Percentiles rank a stretch among this genome's conserved stretches.
These are phyloP conservation scores for Microcebus griseorufus DNA, from an alignment of 2,113 vertebrate species.

Conservation along the genomic window DNA sequence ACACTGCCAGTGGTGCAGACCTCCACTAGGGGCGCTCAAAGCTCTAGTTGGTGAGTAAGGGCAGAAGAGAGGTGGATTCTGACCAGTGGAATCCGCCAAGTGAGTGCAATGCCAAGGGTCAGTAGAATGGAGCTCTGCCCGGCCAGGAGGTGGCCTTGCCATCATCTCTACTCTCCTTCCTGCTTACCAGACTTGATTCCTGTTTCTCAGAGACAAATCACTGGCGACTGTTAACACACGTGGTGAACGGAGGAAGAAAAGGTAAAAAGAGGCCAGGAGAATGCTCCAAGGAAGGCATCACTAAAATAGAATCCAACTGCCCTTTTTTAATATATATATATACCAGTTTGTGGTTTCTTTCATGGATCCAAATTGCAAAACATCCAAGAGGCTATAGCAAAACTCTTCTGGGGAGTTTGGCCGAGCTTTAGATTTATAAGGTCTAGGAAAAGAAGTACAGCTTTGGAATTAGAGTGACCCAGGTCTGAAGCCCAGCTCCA, in stretches of 20 bases:
- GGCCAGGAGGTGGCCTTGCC: not conserved
- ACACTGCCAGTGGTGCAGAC: too few species aligned
- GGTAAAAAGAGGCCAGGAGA: not conserved
- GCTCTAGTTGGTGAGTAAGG: not conserved
- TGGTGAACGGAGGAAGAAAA: not conserved
- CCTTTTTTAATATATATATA: not conserved
- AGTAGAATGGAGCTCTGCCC: not conserved
- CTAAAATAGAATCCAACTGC: not conserved
- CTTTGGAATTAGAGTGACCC: not conserved
- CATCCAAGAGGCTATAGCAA: not conserved
- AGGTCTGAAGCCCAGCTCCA: not conserved
- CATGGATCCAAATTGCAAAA: not conserved
- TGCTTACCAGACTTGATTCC: not conserved
- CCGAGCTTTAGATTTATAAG: not conserved
- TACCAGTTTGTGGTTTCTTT: not conserved
- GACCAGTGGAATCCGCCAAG: not conserved
- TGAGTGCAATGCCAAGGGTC: not conserved
- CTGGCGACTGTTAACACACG: not conserved
- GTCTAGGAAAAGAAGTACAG: too few species aligned
- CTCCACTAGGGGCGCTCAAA: conserved; percentile 67
- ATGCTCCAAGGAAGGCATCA: not conserved
- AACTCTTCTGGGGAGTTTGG: not conserved
- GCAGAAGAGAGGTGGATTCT: not conserved
- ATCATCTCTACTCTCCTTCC: not conserved
- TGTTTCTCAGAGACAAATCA: not conserved